Evolutionary conservation across 2,888 invertebrate genomes (phyloP).

Genomic region (Timandra comae): DNA sequence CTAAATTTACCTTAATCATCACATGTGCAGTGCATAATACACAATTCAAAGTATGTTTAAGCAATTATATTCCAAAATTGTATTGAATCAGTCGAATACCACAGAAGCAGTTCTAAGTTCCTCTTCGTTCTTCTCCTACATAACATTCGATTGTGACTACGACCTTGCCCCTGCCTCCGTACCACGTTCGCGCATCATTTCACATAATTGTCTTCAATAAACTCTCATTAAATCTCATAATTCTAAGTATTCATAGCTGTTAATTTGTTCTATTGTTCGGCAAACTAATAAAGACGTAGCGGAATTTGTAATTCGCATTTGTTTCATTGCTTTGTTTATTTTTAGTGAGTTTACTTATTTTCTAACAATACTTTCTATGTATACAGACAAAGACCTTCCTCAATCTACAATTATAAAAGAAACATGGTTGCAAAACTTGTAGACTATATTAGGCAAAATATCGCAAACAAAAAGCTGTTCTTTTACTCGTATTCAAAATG

Average conservation of each 20-base stretch:
- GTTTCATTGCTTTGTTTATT: too few species aligned
- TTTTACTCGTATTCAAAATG: too few species aligned
- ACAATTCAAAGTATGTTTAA: not conserved
- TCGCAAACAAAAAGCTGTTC: too few species aligned
- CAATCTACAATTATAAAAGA: too few species aligned
- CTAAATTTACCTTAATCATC: too few species aligned
- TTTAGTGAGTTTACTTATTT: too few species aligned
- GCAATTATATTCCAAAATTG: not conserved
- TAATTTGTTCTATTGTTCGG: conserved; percentile 26
- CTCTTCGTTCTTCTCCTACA: too few species aligned
- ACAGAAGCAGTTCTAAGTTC: not conserved
- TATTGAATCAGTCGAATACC: not conserved
- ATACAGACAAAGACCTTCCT: too few species aligned
- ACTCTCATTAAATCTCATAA: conserved; percentile 25
- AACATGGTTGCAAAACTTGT: too few species aligned
- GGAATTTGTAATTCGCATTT: conserved; percentile 1
- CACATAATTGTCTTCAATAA: conserved; percentile 28
- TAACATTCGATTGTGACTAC: conserved; percentile 1
- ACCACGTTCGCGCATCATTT: conserved; percentile 22
- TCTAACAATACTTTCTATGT: too few species aligned
- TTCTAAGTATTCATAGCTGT: conserved; percentile 24
- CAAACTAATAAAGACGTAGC: not conserved
- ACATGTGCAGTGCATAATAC: too few species aligned
- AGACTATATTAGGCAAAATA: too few species aligned
- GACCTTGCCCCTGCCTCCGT: conserved; percentile 22